Percentiles rank a stretch among this genome's conserved stretches.
These are phyloP conservation scores for Propsilocerus akamusi DNA, from an alignment of 1,140 invertebrate genomes.

Conservation along the genomic window DNA sequence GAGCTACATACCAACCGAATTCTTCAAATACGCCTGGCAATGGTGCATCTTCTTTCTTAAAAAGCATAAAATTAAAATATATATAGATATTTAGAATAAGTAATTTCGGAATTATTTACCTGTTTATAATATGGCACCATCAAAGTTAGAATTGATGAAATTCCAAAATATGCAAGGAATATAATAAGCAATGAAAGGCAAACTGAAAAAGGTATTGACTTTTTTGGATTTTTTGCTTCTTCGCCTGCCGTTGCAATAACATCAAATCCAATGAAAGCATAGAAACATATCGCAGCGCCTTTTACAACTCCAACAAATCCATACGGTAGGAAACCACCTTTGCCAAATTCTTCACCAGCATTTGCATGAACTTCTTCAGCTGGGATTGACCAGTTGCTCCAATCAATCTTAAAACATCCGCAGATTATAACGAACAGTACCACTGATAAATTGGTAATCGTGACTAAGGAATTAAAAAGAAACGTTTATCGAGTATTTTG, in stretches of 20 bases:
- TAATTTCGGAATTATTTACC: slow-evolving; percentile 21
- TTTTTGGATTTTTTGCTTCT: slow-evolving; percentile 75
- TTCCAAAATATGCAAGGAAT: slow-evolving; percentile 74
- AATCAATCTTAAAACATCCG: slow-evolving; percentile 40
- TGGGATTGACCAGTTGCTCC: slow-evolving; percentile 47
- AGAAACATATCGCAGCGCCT: slow-evolving; percentile 79
- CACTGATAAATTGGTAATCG: slow-evolving; percentile 52
- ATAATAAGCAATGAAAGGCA: slow-evolving; percentile 62
- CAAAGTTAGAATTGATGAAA: slow-evolving; percentile 71
- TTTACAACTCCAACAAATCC: slow-evolving; percentile 58
- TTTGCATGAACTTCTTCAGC: slow-evolving; percentile 31
- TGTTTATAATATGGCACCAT: slow-evolving; percentile 77
- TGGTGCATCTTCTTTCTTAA: slow-evolving; percentile 42
- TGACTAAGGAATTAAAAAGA: slow-evolving; percentile 25
- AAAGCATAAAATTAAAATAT: slow-evolving; percentile 9
- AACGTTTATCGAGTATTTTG: neutral
- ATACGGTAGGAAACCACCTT: slow-evolving; percentile 66
- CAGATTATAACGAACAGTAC: slow-evolving; percentile 58
- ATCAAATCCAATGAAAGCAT: slow-evolving; percentile 82
- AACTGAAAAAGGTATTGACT: slow-evolving; percentile 76
- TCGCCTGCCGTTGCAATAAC: slow-evolving; percentile 68
- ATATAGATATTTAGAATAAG: slow-evolving; percentile 3
- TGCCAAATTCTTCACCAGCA: slow-evolving; percentile 35
- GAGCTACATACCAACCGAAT: slow-evolving; percentile 46
- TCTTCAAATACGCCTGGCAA: slow-evolving; percentile 46